Evolutionary conservation across 1,140 invertebrate genomes (phyloP).

Genomic region (Apis mellifera): DNA sequence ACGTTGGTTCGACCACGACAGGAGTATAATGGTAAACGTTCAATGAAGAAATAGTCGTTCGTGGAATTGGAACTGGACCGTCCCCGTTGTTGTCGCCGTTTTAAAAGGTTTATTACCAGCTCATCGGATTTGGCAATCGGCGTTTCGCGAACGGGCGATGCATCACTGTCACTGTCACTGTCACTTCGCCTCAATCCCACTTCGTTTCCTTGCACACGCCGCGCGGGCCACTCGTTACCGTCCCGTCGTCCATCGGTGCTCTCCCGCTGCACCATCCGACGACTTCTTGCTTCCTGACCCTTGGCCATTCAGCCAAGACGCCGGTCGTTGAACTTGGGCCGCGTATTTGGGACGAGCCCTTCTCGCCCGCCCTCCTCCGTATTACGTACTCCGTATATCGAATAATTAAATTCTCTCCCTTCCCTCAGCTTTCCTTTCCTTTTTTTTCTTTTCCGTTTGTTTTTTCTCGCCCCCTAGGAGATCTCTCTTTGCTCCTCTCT

Average conservation of each 20-base stretch:
- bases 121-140: slow-evolving; percentile 60
- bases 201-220: slow-evolving; percentile 51
- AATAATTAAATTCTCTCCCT: neutral
- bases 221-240: slow-evolving; percentile 31
- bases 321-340: slow-evolving; percentile 35
- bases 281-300: slow-evolving; percentile 55
- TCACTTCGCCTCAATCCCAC: slow-evolving; percentile 59
- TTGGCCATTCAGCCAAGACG: slow-evolving; percentile 46
- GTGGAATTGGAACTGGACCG: slow-evolving; percentile 29
- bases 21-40: slow-evolving; percentile 12
- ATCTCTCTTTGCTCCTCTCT: no score
- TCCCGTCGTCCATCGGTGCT: slow-evolving; percentile 20
- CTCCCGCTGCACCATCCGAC: slow-evolving; percentile 20
- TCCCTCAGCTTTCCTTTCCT: neutral
- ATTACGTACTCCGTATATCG: no score
- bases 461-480: no score
- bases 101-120: slow-evolving; percentile 69
- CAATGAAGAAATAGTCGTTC: slow-evolving; percentile 56
- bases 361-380: neutral
- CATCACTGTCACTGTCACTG: slow-evolving; percentile 73
- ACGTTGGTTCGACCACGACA: slow-evolving; percentile 10
- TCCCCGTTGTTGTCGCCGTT: slow-evolving; percentile 25
- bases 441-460: neutral
- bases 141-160: slow-evolving; percentile 60
- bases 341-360: slow-evolving; percentile 41